Evolutionary conservation across 2,797 vertebrate species (phyloP).

Genomic region (Peromyscus nudipes): DNA sequence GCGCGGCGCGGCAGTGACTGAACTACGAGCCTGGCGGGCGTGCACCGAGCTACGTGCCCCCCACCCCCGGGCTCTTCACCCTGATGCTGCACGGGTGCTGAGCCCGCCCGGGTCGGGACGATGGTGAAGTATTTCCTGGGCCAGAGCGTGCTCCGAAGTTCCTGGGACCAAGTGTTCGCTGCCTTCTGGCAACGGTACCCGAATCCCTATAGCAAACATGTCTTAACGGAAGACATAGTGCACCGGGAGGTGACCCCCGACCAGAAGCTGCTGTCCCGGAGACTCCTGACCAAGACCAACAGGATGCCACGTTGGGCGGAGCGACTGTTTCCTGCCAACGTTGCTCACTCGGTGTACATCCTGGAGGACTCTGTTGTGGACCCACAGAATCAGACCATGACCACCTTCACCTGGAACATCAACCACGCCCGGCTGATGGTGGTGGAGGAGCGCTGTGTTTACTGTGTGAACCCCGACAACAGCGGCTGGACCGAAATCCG

Average conservation of each 20-base stretch:
- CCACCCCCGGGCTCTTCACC: slow-evolving; percentile 43
- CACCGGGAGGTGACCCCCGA: slow-evolving; percentile 96
- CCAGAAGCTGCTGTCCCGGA: slow-evolving; percentile 96
- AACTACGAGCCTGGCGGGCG: slow-evolving; percentile 64
- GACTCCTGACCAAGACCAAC: slow-evolving; percentile 98
- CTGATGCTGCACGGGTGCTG: slow-evolving; percentile 72
- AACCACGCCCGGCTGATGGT: slow-evolving; percentile 97
- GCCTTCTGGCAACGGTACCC: slow-evolving; percentile 98
- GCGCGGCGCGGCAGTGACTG: slow-evolving; percentile 58
- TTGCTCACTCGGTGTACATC: slow-evolving; percentile 96
- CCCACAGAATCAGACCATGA: slow-evolving; percentile 95
- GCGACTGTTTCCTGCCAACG: slow-evolving; percentile 94
- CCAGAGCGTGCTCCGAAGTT: slow-evolving; percentile 93
- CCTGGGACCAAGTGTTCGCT: slow-evolving; percentile 98
- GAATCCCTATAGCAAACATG: slow-evolving; percentile 98
- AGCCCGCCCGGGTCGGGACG: slow-evolving; percentile 85
- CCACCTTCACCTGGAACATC: slow-evolving; percentile 98
- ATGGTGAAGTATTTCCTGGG: slow-evolving; percentile 97
- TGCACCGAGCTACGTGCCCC: slow-evolving; percentile 46
- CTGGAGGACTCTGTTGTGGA: slow-evolving; percentile 98
- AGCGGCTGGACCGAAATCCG: slow-evolving; percentile 95
- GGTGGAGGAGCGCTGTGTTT: slow-evolving; percentile 90
- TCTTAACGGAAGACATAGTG: slow-evolving; percentile 97
- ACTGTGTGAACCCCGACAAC: slow-evolving; percentile 92
- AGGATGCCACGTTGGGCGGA: slow-evolving; percentile 97